Base-by-base conservation (phyloP, 2,113 vertebrate genomes). In the Butorides virescens region DNA sequence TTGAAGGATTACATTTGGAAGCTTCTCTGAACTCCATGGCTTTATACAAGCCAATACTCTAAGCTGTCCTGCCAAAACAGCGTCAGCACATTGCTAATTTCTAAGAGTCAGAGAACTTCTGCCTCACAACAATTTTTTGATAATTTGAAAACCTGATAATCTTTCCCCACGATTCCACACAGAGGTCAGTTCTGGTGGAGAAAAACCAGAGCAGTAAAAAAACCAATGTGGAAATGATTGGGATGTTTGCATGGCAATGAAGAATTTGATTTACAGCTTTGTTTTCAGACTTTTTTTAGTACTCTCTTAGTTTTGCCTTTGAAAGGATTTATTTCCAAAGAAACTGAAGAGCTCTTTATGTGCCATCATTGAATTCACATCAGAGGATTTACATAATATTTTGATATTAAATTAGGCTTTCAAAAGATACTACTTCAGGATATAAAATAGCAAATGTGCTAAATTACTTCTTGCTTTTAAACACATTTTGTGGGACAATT, bases 231-330 rank as follows among this genome's bases (percentile, higher is more conserved):
- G 90, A 84, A 91, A 95, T 87, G 21, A 72, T 15, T 83, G 32
- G 34, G 78, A 72, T 83, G 86, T 76, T 94, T 93, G 86, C 52
- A 58, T 67, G 59, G 76, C 87, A 77, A 80, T 3, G 20, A 77
- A 71, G 68, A 88, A 56, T 73, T 65, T 97, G 83, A 97, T 96
- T 96, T 95, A 94, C n/a, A 34, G 58, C 53, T 91, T 83, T 94
- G 88, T 92, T 95, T 97, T 95, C 86, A 62, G 87, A 39, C 55
- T 78, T 83, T 58, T 72, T 72, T 75, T 66, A 81, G 34, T 80
- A 56, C 58, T 77, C 4, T 61, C 23, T 73, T 49, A 63, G 72
- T 61, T 92, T 71, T 84, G 55, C 50, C 56, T 86, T 62, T 52
- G 55, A 87, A 79, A 76, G 58, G 29, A 55, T 93, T 80, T 92